Evolutionary conservation across 2,113 vertebrate genomes (phyloP).

Genomic region (Xenopus tropicalis): DNA sequence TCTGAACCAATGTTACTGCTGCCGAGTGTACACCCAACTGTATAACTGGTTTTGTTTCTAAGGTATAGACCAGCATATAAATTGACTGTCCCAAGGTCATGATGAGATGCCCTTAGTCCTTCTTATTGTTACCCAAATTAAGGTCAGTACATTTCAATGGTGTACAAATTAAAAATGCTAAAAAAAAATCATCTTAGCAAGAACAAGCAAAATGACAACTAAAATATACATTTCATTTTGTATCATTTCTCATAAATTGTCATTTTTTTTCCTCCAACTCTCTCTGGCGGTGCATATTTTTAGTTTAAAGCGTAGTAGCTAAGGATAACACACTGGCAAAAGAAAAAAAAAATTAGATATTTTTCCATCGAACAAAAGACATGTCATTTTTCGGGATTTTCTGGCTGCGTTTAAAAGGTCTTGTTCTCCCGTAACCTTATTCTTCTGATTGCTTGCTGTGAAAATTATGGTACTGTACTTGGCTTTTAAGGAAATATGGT

Average conservation of each 20-base stretch:
- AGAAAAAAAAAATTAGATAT: background rate
- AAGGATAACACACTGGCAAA: slow-evolving; percentile 30
- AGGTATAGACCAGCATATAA: too few species aligned
- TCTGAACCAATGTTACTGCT: too few species aligned
- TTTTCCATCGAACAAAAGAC: slow-evolving; percentile 34
- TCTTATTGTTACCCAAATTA: too few species aligned
- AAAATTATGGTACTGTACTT: slow-evolving; percentile 43
- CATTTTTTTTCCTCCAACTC: slow-evolving; percentile 1
- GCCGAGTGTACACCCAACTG: too few species aligned
- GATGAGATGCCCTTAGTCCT: too few species aligned
- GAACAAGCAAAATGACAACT: too few species aligned
- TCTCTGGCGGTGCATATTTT: slow-evolving; percentile 8
- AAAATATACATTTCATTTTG: background rate
- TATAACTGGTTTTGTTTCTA: too few species aligned
- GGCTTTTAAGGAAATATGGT: slow-evolving; percentile 41
- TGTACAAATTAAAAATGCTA: too few species aligned
- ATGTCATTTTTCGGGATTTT: slow-evolving; percentile 17
- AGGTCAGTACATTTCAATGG: too few species aligned
- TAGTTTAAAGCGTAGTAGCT: background rate
- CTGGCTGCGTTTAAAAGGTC: slow-evolving; percentile 30
- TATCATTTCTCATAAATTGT: slow-evolving; percentile 7
- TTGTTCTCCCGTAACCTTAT: slow-evolving; percentile 25
- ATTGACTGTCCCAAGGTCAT: too few species aligned
- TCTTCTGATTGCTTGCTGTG: slow-evolving; percentile 34
- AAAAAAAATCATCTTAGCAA: too few species aligned